Base-by-base conservation (phyloP, 2,113 vertebrate species). In the Halcyon malimbica region DNA sequence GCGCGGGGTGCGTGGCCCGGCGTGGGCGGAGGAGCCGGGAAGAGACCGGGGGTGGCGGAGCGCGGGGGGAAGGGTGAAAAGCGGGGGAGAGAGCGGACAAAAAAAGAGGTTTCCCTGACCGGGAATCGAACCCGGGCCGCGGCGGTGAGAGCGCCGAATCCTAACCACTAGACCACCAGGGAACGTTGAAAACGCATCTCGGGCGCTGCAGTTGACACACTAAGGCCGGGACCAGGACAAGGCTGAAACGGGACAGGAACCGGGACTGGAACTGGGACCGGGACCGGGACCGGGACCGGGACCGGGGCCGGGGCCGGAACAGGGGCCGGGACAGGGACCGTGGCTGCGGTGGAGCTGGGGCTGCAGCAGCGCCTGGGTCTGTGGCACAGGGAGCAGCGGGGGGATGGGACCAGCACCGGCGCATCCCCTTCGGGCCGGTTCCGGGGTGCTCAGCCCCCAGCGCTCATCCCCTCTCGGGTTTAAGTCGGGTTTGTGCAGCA, bases 61-160 rank as follows among this genome's bases (percentile, higher is more conserved):
- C 26, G 26, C 20, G 31, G 17, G 33, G 33, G 15, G 15, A 25
- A 25, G 23, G 8, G 6, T n/a, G 23, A 37, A 37, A 25, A 62
- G 33, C 11, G 31, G 29, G 31, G 16, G 19, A n/a, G 21, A 24
- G 13, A 12, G n/a, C 2, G n/a, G 18, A n/a, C 4, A 15, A 29
- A 29, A 31, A 29, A 60, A 60, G 15, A 60, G n/a, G 6, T 0
- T 98, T 98, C 98, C 98, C 98, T 98, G 98, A 97, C 98, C 98
- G 97, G 98, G 98, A 98, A 98, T 98, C 97, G 98, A 98, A 98
- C 98, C 98, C 98, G 98, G 98, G 98, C 98, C 98, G 98, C 98
- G 98, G 98, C 98, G 98, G 98, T 98, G 98, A 98, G 97, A 98
- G 98, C 98, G 98, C 98, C 98, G 98, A 98, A 98, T 98, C 98